Percentiles rank a stretch among this genome's conserved stretches.
These are phyloP conservation scores for Spinus olivaceus DNA, from an alignment of 2,797 vertebrate species.

Conservation along the genomic window DNA sequence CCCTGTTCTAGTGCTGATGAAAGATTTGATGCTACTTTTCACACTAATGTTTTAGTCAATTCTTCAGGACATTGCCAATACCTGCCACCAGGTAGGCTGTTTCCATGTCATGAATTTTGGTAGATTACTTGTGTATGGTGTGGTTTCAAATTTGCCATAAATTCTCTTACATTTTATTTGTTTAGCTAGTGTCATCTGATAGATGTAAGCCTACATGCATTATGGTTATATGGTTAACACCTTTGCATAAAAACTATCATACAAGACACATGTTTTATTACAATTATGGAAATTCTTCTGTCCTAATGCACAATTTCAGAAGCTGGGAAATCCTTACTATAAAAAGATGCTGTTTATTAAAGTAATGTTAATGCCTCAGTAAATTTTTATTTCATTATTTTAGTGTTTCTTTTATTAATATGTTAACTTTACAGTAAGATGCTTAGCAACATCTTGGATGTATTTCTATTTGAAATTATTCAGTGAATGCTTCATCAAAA, in stretches of 20 bases:
- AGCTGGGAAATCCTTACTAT: neutral
- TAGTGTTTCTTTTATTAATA: neutral
- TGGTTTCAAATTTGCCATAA: neutral
- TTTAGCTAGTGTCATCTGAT: neutral
- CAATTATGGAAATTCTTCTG: neutral
- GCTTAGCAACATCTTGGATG: neutral
- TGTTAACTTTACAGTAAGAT: neutral
- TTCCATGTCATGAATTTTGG: neutral
- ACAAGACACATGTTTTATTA: neutral
- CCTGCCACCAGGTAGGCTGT: constrained; percentile 87
- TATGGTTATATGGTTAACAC: neutral
- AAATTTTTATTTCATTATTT: neutral
- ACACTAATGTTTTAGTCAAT: constrained; percentile 89
- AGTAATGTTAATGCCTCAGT: neutral
- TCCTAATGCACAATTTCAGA: neutral
- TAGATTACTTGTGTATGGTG: neutral
- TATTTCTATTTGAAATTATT: neutral
- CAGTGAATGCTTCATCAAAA: neutral
- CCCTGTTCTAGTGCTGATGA: constrained; percentile 85
- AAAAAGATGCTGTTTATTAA: neutral
- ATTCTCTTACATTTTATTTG: neutral
- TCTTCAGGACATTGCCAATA: constrained; percentile 85
- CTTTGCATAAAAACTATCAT: neutral
- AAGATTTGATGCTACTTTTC: constrained; percentile 89
- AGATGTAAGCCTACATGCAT: neutral